A percentile compares a stretch with the other conserved stretches of the same genome.
phyloP scores from a whole-genome alignment of 2,888 invertebrate species.

The Oligia strigilis region DNA sequence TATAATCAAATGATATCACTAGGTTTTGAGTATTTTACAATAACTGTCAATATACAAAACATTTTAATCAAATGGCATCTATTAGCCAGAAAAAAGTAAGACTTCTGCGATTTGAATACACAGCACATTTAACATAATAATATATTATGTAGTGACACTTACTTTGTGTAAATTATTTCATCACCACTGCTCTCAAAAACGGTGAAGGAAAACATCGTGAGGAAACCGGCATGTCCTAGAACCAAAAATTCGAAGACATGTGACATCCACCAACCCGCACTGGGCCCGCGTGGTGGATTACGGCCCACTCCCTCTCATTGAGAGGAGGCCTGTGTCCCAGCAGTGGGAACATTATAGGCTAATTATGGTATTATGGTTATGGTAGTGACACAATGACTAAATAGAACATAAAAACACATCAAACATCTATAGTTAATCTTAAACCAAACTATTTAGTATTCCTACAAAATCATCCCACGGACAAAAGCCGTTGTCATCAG shows the following conservation, averaged over 20 bases:
- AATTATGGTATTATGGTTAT: too few relatives aligned
- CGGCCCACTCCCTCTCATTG: too few relatives aligned
- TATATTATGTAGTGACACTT: not conserved
- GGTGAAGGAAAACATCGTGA: too few relatives aligned
- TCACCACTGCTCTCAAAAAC: too few relatives aligned
- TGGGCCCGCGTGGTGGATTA: too few relatives aligned
- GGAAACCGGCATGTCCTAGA: too few relatives aligned
- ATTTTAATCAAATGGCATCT: not conserved
- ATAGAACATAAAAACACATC: not conserved
- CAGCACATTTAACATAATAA: not conserved
- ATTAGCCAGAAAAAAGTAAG: not conserved
- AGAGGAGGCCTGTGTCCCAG: too few relatives aligned
- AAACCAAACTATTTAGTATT: slow-evolving; percentile 53
- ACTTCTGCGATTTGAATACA: too few relatives aligned
- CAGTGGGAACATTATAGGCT: too few relatives aligned
- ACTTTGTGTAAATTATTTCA: too few relatives aligned
- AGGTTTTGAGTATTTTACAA: slow-evolving; percentile 28
- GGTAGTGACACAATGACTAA: not conserved
- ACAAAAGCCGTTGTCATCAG: slow-evolving; percentile 78
- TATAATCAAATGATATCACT: slow-evolving; percentile 12
- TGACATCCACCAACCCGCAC: too few relatives aligned
- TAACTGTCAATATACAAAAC: not conserved
- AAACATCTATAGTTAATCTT: not conserved
- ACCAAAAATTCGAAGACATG: too few relatives aligned
- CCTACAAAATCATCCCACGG: slow-evolving; percentile 78